Evolutionary conservation across 2,888 invertebrate species (phyloP), one percentile per base, ranked within the genome.

Genomic region (Aphidoletes aphidimyza): DNA sequence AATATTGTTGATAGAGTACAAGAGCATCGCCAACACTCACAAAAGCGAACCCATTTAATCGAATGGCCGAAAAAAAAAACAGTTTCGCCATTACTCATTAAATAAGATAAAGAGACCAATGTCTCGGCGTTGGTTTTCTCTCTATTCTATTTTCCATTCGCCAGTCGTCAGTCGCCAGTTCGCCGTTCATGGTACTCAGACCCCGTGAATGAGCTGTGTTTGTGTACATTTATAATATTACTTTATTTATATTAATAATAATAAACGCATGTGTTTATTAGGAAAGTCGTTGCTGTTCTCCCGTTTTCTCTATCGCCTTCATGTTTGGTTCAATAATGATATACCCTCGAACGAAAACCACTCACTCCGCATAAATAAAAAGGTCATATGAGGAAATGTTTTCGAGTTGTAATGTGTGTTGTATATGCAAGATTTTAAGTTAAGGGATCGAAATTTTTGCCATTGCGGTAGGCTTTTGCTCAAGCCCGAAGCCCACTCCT

Each of bases 161-260:
- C 22, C 54, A n/a, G n/a, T 54, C 81, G 36, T 0, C 22, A 37
- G 81, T 11, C 36, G 0, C 0, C 5, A 8, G n/a, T n/a, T n/a
- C n/a, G n/a, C n/a, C n/a, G n/a, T n/a, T n/a, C n/a, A n/a, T n/a
- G n/a, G n/a, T n/a, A n/a, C n/a, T n/a, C n/a, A n/a, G n/a, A n/a
- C n/a, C n/a, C n/a, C n/a, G n/a, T 37, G 81, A 81, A 81, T 37
- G 30, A n/a, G n/a, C 54, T 54, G 54, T 81, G 26, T 81, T 22
- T 59, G 59, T 81, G 81, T 37, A 37, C 36, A 81, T 81, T 37
- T 81, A 81, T 81, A 81, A 37, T 81, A 37, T 81, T 81, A 36
- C 37, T 81, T 81, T 81, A 81, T 81, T 81, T 37, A 37, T 81
- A 81, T 37, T 81, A 81, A 81, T 81, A 81, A 81, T 81, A 81